These are phyloP conservation scores for Rhimphoctona megacephalus DNA, from an alignment of 2,888 invertebrate genomes.

Conservation along the genomic window DNA sequence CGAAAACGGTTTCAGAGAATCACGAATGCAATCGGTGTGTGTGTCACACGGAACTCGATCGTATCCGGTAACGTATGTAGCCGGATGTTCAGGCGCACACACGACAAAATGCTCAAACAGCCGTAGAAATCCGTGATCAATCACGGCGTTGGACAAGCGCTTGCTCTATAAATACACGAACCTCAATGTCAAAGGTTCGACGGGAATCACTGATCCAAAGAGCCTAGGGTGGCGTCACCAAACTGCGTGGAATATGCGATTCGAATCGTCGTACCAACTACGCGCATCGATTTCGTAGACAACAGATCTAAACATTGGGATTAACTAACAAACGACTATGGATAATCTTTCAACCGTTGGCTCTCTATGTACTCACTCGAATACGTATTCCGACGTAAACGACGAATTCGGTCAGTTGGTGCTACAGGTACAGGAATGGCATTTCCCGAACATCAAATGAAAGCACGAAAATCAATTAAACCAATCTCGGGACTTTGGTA, in stretches of 20 bases:
- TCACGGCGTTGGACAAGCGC: conserved; percentile 38
- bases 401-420: not conserved
- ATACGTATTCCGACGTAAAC: not conserved
- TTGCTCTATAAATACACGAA: conserved; percentile 15
- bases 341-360: not conserved
- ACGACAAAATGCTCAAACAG: conserved; percentile 35
- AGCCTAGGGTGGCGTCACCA: conserved; percentile 25
- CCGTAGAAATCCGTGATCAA: conserved; percentile 53
- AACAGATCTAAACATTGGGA: not conserved
- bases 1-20: not conserved
- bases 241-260: conserved; percentile 20
- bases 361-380: not conserved
- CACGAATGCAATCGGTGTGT: not conserved
- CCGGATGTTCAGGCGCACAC: conserved; percentile 38
- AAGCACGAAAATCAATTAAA: conserved; percentile 40
- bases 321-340: not conserved
- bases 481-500: conserved; percentile 40
- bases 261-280: conserved; percentile 25
- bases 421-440: not conserved
- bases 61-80: conserved; percentile 61
- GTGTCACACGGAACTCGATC: conserved; percentile 52
- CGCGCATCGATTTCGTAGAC: conserved; percentile 7
- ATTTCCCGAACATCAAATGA: not conserved
- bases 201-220: conserved; percentile 48
- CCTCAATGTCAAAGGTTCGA: conserved; percentile 50